phyloP scores from a whole-genome alignment of 2,888 invertebrate species.

The Heliconius cydno region DNA sequence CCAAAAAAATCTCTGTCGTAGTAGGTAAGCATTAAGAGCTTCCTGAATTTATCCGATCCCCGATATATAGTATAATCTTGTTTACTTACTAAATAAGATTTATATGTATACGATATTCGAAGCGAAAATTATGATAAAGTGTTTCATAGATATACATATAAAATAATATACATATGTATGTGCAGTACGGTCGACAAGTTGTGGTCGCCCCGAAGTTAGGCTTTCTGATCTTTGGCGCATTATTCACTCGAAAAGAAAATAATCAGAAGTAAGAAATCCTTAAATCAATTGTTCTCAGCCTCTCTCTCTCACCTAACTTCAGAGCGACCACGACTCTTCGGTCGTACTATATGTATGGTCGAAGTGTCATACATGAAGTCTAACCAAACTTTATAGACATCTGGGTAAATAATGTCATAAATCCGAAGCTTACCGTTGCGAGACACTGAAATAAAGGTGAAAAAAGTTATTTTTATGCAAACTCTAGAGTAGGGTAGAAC shows the following conservation, averaged over 20 bases:
- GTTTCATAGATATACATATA: not conserved
- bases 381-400: conserved; percentile 10
- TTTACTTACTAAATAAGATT: conserved; percentile 13
- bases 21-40: not conserved
- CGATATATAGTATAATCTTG: not conserved
- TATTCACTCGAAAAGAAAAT: not conserved
- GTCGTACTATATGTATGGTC: not conserved
- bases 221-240: not conserved
- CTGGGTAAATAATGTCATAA: conserved; percentile 12
- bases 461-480: not conserved
- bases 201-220: not conserved
- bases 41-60: not conserved
- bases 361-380: conserved; percentile 7
- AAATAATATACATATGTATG: not conserved
- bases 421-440: conserved; percentile 34
- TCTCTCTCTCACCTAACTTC: not conserved
- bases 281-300: not conserved
- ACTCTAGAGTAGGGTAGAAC: no score
- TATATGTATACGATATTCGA: not conserved
- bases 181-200: not conserved
- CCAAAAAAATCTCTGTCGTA: not conserved
- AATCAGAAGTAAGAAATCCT: not conserved
- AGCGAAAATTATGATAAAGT: conserved; percentile 7
- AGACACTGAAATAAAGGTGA: conserved; percentile 31
- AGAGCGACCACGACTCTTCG: not conserved